These are phyloP conservation scores for Neomicropteryx cornuta DNA, from an alignment of 1,140 invertebrate genomes.

Conservation along the genomic window DNA sequence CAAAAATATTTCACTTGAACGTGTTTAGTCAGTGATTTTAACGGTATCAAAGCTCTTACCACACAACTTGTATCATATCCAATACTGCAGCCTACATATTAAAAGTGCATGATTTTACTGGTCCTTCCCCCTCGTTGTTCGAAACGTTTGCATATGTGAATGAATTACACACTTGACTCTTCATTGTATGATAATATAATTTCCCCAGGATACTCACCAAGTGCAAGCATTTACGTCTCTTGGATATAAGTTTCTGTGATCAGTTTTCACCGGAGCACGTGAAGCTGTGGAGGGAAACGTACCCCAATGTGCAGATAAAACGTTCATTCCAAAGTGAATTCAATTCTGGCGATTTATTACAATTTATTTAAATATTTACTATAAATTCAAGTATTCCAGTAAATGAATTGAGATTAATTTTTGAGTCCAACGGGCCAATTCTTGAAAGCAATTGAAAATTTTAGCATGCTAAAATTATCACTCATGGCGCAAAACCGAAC, in stretches of 20 bases:
- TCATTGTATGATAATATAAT: conserved; percentile 5
- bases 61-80: not conserved
- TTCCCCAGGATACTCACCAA: conserved; percentile 46
- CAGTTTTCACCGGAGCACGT: conserved; percentile 36
- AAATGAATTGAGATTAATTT: too few species aligned
- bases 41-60: not conserved
- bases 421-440: too few species aligned
- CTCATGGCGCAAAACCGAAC: too few species aligned
- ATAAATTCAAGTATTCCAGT: too few species aligned
- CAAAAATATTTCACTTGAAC: not conserved
- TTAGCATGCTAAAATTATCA: too few species aligned
- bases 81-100: conserved; percentile 2
- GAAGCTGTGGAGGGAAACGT: conserved; percentile 43
- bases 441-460: too few species aligned
- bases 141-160: conserved; percentile 9
- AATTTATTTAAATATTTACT: too few species aligned
- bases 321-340: conserved; percentile 35
- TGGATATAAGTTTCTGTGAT: conserved; percentile 82
- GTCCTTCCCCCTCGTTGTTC: too few species aligned
- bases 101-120: conserved; percentile 1
- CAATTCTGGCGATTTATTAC: too few species aligned
- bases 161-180: not conserved
- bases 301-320: conserved; percentile 53
- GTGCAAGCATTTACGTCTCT: conserved; percentile 55
- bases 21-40: not conserved